Evolutionary conservation across 2,888 invertebrate species (phyloP).

Genomic region (Ectobius pallidus): DNA sequence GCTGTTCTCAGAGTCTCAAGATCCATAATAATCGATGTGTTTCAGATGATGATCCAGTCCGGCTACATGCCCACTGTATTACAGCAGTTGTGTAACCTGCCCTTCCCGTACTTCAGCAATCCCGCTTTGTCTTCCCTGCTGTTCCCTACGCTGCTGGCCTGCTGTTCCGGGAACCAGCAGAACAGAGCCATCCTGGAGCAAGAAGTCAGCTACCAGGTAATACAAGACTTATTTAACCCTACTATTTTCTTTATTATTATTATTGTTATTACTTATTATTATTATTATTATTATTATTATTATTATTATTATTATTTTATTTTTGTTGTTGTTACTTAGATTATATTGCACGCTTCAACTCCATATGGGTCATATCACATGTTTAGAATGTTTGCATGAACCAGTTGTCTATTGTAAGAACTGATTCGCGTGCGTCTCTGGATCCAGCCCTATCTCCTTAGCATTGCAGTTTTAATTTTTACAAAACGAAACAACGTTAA

Average conservation of each 20-base stretch:
- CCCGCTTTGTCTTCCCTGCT: conserved; percentile 71
- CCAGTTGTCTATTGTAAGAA: no score
- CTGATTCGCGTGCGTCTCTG: no score
- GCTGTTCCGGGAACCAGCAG: conserved; percentile 65
- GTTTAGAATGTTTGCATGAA: no score
- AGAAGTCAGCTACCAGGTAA: conserved; percentile 67
- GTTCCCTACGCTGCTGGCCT: conserved; percentile 80
- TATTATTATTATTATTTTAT: neutral
- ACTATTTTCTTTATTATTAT: neutral
- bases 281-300: neutral
- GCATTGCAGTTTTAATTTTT: no score
- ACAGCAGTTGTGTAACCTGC: conserved; percentile 81
- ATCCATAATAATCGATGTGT: no score
- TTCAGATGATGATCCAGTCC: conserved; percentile 73
- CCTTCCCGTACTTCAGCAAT: conserved; percentile 86
- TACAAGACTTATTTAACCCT: conserved; percentile 42
- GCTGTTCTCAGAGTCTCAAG: no score
- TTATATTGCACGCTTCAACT: no score
- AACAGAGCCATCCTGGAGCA: conserved; percentile 78
- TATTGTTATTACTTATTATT: no score
- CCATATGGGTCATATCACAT: neutral
- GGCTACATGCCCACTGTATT: conserved; percentile 80
- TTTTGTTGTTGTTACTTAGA: no score
- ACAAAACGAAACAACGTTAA: no score
- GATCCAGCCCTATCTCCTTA: no score